phyloP scores from a whole-genome alignment of 2,113 vertebrate species.

The Boulengeromyrus knoepffleri region DNA sequence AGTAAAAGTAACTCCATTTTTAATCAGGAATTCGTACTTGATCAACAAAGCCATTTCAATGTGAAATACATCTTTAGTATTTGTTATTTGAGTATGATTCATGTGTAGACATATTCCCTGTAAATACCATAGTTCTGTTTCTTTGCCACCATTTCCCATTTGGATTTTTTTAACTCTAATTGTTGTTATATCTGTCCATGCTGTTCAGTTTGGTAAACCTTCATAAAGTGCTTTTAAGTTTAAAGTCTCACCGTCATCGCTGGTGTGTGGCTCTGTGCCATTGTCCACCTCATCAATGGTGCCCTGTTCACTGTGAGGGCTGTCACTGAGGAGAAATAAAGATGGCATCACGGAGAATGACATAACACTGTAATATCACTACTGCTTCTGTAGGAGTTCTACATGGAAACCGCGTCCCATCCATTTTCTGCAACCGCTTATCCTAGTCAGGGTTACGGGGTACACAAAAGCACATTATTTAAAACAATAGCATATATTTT shows the following conservation, averaged over 20 bases:
- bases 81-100: not conserved
- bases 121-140: not conserved
- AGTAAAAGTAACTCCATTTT: not conserved
- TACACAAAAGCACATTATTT: not conserved
- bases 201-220: not conserved
- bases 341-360: not conserved
- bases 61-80: not conserved
- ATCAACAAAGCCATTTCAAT: not conserved
- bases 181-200: not conserved
- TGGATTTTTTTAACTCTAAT: not conserved
- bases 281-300: constrained; percentile 92
- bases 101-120: not conserved
- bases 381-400: not conserved
- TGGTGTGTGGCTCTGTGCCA: constrained; percentile 92
- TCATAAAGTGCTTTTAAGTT: not conserved
- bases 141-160: not conserved
- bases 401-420: not conserved
- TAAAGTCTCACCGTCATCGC: constrained; percentile 80
- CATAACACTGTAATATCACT: not conserved
- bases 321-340: constrained; percentile 69
- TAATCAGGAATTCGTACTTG: not conserved
- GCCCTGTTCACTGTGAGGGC: constrained; percentile 95
- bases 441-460: not conserved
- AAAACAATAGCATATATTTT: not conserved
- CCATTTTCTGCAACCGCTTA: not conserved